Percentiles rank a stretch among this genome's conserved stretches.
Conservation (phyloP, 1,140 invertebrate genomes). For the Zaprionus inermis region DNA sequence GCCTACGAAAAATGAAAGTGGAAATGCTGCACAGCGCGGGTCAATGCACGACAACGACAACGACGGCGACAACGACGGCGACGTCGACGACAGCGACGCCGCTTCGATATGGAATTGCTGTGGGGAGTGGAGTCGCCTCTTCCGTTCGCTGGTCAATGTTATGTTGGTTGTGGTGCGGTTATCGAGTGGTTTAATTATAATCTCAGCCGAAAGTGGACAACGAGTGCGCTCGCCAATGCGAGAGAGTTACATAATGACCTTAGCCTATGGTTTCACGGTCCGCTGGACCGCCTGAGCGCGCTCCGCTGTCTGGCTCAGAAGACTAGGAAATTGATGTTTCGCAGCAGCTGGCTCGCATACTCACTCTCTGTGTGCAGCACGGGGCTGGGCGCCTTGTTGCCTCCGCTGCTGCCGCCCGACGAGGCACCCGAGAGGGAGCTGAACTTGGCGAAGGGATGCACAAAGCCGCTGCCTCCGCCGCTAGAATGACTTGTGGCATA, state of each 20-base stretch:
- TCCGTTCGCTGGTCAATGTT: constrained; percentile 57
- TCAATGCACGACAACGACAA: constrained; percentile 61
- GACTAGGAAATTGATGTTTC: constrained; percentile 34
- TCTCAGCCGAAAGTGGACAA: constrained; percentile 35
- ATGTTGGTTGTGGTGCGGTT: constrained; percentile 44
- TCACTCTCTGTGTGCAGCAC: constrained; percentile 79
- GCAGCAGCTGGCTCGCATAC: constrained; percentile 52
- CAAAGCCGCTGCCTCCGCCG: constrained; percentile 53
- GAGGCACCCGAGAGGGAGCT: constrained; percentile 78
- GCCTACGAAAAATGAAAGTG: constrained; percentile 72
- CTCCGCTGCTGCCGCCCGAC: constrained; percentile 74
- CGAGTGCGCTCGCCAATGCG: constrained; percentile 2
- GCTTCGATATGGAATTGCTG: constrained; percentile 41
- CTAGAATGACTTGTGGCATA: constrained; percentile 60
- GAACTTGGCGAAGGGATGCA: constrained; percentile 75
- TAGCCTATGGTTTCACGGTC: constrained; percentile 55
- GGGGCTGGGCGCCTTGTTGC: constrained; percentile 56
- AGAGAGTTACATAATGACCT: constrained; percentile 53
- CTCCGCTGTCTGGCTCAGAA: constrained; percentile 23
- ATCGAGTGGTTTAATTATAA: constrained; percentile 67
- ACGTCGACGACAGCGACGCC: constrained; percentile 13
- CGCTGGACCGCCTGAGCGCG: constrained; percentile 15
- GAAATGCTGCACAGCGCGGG: constrained; percentile 49
- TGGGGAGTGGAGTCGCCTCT: constrained; percentile 55
- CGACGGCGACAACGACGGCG: constrained; percentile 44